Percentiles rank a stretch among this genome's conserved stretches.
Conservation (phyloP, 2,888 invertebrate species). For the Horisme vitalbata region DNA sequence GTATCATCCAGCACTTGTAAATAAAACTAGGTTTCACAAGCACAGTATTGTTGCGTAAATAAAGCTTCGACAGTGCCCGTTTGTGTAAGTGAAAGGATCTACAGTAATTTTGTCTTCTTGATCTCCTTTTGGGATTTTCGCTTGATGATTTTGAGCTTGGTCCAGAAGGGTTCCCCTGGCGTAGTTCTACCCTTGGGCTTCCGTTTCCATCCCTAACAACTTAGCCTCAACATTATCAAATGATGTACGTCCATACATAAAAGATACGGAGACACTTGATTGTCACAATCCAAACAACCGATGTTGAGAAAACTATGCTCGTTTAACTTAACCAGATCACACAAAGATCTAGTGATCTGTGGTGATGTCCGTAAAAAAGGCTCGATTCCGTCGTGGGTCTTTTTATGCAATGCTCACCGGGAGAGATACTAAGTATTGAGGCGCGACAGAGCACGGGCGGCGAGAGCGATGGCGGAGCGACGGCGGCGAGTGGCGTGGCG, state of each 20-base stretch:
- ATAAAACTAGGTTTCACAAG: conserved; percentile 41
- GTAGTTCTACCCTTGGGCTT: conserved; percentile 4
- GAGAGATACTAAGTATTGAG: conserved; percentile 54
- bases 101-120: conserved; percentile 37
- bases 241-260: conserved; percentile 6
- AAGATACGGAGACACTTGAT: no score
- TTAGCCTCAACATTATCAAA: conserved; percentile 5
- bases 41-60: conserved; percentile 31
- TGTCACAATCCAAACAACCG: no score
- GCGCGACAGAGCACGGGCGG: conserved; percentile 65
- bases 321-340: no score
- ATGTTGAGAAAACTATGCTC: no score
- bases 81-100: conserved; percentile 53
- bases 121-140: conserved; percentile 17
- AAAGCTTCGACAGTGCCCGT: conserved; percentile 28
- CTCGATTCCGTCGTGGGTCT: no score
- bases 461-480: conserved; percentile 33
- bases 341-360: no score
- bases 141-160: conserved; percentile 24
- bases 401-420: neutral
- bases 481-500: no score
- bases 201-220: conserved; percentile 12
- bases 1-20: conserved; percentile 49
- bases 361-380: no score
- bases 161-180: neutral